phyloP scores from a whole-genome alignment of 2,113 vertebrate genomes.

The Murina feae region DNA sequence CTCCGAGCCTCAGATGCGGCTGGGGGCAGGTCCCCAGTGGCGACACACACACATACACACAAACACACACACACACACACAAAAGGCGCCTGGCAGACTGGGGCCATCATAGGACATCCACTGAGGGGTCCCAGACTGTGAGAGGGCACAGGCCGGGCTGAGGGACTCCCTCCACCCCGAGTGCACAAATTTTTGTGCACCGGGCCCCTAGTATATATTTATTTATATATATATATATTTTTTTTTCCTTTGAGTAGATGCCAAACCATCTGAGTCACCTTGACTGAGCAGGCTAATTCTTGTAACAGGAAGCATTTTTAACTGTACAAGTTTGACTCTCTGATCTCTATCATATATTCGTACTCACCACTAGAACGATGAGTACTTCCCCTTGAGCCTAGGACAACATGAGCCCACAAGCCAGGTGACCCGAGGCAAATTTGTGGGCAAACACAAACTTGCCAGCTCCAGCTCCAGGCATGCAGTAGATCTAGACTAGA shows the following conservation, averaged over 20 bases:
- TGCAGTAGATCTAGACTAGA: background rate
- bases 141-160: too few species aligned
- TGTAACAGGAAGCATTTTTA: background rate
- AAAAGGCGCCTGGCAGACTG: too few species aligned
- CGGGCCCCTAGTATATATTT: too few species aligned
- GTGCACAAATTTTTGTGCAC: too few species aligned
- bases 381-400: background rate
- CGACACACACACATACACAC: too few species aligned
- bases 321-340: background rate
- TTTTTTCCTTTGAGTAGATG: background rate
- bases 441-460: background rate
- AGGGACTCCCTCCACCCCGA: too few species aligned
- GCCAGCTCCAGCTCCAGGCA: background rate
- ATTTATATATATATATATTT: background rate
- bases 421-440: background rate
- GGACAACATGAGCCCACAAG: background rate
- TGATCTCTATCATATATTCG: background rate
- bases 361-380: background rate
- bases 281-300: background rate
- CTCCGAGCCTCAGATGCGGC: too few species aligned
- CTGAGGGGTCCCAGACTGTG: too few species aligned
- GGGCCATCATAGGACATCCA: too few species aligned
- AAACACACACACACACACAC: too few species aligned
- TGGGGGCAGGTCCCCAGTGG: too few species aligned
- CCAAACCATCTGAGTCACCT: background rate